Evolutionary conservation across 2,113 vertebrate species (phyloP).

Genomic region (Actinemys pallida): DNA sequence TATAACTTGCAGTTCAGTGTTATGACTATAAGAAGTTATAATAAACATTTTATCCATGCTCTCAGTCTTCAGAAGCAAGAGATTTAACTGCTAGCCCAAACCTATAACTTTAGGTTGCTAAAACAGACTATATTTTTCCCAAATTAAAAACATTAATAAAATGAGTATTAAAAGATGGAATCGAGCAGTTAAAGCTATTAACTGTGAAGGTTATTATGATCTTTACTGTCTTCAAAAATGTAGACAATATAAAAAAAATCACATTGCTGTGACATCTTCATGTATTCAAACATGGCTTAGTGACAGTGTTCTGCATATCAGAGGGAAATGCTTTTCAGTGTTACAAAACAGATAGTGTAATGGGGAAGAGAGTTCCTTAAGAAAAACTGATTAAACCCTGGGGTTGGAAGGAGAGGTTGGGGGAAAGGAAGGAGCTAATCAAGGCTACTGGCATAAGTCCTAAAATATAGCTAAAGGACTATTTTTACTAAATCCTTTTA

Average conservation of each 20-base stretch:
- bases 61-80: neutral
- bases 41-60: neutral
- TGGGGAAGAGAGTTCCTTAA: neutral
- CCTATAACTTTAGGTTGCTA: neutral
- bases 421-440: neutral
- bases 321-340: neutral
- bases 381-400: neutral
- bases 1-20: neutral
- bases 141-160: neutral
- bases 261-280: neutral
- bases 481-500: neutral
- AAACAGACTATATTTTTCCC: neutral
- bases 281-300: neutral
- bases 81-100: neutral
- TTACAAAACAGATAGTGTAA: neutral
- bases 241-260: neutral
- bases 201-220: neutral
- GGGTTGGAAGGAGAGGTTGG: neutral
- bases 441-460: neutral
- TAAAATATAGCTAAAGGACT: rapidly evolving
- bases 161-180: neutral
- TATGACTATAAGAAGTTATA: neutral
- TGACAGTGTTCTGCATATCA: neutral
- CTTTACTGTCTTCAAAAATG: neutral
- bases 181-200: neutral